A percentile compares a stretch with the other conserved stretches of the same genome.
phyloP scores from a whole-genome alignment of 2,797 vertebrate species.

The Fistularia commersonii region DNA sequence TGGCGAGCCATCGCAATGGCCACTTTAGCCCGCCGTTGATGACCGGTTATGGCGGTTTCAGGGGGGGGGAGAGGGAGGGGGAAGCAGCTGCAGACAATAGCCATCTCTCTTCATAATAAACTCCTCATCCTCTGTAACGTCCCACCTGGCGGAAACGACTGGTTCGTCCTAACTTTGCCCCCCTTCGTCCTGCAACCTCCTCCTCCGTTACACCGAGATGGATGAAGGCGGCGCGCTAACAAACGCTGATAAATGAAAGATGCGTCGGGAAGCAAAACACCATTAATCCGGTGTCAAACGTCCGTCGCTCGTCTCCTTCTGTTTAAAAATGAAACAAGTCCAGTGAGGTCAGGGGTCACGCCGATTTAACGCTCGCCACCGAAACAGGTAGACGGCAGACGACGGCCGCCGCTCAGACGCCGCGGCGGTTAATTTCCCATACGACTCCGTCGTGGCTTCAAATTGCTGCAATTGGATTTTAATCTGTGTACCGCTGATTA shows the following conservation, averaged over 20 bases:
- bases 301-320: no score
- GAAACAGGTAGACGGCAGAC: conserved; percentile 53
- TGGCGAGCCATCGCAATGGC: conserved; percentile 27
- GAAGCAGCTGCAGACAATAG: conserved; percentile 37
- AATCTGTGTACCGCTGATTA: conserved; percentile 77
- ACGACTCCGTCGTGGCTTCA: conserved; percentile 72
- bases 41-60: conserved; percentile 45
- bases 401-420: conserved; percentile 44
- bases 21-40: conserved; percentile 57
- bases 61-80: conserved; percentile 30
- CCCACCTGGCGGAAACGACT: conserved; percentile 33
- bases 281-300: no score
- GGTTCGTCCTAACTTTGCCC: conserved; percentile 37
- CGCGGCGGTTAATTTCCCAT: conserved; percentile 66
- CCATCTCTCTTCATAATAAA: conserved; percentile 28
- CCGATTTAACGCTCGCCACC: conserved; percentile 65
- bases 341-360: conserved; percentile 23
- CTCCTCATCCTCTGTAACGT: conserved; percentile 49
- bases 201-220: no score
- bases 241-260: no score
- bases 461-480: conserved; percentile 75
- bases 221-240: no score
- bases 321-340: no score
- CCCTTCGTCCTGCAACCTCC: background rate
- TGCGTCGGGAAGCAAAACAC: no score